These are phyloP conservation scores for Pyrrhia umbra DNA, from an alignment of 2,888 invertebrate genomes.

Conservation along the genomic window DNA sequence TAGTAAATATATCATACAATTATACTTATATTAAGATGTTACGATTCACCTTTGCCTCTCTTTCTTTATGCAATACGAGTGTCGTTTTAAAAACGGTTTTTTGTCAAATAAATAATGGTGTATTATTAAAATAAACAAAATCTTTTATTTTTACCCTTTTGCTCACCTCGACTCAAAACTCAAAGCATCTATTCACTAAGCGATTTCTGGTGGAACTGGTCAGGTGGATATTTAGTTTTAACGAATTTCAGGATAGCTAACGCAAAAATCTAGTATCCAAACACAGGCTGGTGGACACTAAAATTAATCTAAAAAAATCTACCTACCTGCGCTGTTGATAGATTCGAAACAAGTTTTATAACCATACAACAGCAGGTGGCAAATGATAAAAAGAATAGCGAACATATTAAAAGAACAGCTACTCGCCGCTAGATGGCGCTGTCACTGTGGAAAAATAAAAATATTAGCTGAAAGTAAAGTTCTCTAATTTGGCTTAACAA, in stretches of 20 bases:
- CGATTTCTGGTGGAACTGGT: no score
- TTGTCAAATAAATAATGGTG: constrained; percentile 87
- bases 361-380: no score
- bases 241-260: no score
- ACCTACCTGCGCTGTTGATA: no score
- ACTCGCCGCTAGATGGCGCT: constrained; percentile 50
- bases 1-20: constrained; percentile 69
- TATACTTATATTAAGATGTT: constrained; percentile 73
- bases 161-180: neutral
- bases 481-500: neutral
- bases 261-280: no score
- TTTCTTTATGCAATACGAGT: constrained; percentile 88
- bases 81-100: constrained; percentile 88
- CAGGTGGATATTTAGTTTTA: no score
- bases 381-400: no score
- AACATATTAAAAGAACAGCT: constrained; percentile 12
- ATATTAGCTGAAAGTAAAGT: neutral
- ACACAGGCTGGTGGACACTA: no score
- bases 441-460: neutral
- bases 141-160: constrained; percentile 60
- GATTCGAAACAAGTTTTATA: no score
- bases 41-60: constrained; percentile 86
- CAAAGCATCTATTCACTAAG: no score
- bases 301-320: no score
- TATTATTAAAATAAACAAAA: constrained; percentile 77